Percentiles rank a stretch among this genome's conserved stretches.
Conservation (phyloP, 2,113 vertebrate genomes). For the Oophaga pumilio region DNA sequence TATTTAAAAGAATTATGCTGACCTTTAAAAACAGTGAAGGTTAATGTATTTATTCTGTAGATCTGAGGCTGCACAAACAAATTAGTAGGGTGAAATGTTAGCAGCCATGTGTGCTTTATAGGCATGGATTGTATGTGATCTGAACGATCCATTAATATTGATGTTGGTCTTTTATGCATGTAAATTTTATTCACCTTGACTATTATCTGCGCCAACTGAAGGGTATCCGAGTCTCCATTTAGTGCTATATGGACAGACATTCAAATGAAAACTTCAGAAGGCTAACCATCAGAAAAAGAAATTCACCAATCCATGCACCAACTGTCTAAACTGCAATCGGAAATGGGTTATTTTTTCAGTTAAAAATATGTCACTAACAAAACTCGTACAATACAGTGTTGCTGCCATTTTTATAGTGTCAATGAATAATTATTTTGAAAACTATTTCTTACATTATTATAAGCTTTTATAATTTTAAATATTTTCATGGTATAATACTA, state of each 20-base stretch:
- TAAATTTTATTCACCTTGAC: constrained; percentile 49
- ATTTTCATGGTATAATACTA: not conserved
- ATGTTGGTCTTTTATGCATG: constrained; percentile 46
- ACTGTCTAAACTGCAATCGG: not conserved
- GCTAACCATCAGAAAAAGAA: constrained; percentile 29
- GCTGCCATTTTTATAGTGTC: not conserved
- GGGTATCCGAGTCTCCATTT: constrained; percentile 26
- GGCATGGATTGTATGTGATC: constrained; percentile 35
- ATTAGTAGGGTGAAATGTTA: constrained; percentile 21
- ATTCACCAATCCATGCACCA: constrained; percentile 22
- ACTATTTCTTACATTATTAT: not conserved
- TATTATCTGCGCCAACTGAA: constrained; percentile 48
- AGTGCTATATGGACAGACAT: constrained; percentile 33
- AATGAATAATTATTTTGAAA: not conserved
- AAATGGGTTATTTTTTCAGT: not conserved
- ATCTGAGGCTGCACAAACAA: constrained; percentile 41
- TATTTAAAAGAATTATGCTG: constrained; percentile 8
- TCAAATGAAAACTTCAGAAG: constrained; percentile 28
- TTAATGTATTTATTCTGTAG: constrained; percentile 19
- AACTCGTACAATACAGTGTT: not conserved
- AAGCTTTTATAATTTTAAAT: not conserved
- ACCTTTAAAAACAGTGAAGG: not conserved
- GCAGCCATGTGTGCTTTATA: constrained; percentile 41
- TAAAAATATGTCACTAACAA: not conserved
- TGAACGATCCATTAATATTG: constrained; percentile 40